Base-by-base conservation (phyloP, 2,888 invertebrate species). In the Elmis aenea region DNA sequence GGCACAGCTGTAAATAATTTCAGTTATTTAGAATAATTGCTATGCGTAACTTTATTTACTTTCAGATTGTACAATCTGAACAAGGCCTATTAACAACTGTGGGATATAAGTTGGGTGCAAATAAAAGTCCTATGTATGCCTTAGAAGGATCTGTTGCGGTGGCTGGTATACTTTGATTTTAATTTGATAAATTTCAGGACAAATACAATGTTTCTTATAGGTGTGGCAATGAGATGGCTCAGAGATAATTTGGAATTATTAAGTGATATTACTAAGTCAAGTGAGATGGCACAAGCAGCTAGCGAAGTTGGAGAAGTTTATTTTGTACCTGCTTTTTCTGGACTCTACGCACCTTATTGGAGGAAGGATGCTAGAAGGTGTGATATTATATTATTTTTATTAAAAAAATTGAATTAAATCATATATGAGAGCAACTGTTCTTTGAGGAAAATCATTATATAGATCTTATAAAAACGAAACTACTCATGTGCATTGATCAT, bases 251-350 rank as follows among this genome's bases (percentile, higher is more conserved):
- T 97, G 44, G 78, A 81, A 46, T 75, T 97, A 27, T 73, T 90
- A 42, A 69, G 73, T 43, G 76, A 78, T 47, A 73, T 82, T 15
- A 67, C 72, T 13, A 83, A 88, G 55, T 76, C 79, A 51, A 89
- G 81, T 64, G 68, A 70, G 1, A 63, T 85, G 37, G 83, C 85
- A 1, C 66, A 71, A 29, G 63, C 67, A 27, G 82, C 81, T 1
- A 70, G 71, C 28, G 70, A 71, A 51, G 74, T 77, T 1, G 86
- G 87, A 21, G 92, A 87, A 53, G 85, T 95, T 48, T 89, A 87
- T 64, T 95, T 97, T 69, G 94, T 97, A 5, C 95, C 96, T n/a
- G 95, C 95, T 3, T 95, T 97, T 70, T 90, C 91, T 46, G 97
- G 96, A 0, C 71, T 97, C 3, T 95, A 91, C 67, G 91, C 96